Percentiles rank a stretch among this genome's conserved stretches.
Conservation (phyloP, 2,797 vertebrate genomes). For the Simalia tracyae region DNA sequence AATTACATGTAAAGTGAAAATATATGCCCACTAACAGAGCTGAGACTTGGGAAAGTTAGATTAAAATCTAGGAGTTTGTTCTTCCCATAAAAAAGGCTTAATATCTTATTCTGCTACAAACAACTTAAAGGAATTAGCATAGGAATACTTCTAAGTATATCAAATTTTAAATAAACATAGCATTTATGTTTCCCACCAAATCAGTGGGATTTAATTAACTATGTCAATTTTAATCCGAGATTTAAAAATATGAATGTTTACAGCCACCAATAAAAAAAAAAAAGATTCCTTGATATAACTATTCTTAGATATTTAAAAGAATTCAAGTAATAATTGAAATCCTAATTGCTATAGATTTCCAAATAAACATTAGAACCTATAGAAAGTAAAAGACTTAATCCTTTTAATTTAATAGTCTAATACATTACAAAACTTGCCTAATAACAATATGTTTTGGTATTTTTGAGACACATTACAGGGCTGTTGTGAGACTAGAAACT, state of each 20-base stretch:
- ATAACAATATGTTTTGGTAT: too few species aligned
- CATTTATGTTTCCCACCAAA: background rate
- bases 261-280: background rate
- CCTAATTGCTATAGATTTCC: too few species aligned
- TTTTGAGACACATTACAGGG: too few species aligned
- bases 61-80: background rate
- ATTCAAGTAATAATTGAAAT: background rate
- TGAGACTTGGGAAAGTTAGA: background rate
- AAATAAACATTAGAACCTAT: too few species aligned
- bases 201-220: background rate
- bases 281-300: background rate
- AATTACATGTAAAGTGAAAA: background rate
- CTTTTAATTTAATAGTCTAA: too few species aligned
- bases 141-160: background rate
- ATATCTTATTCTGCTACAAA: too few species aligned
- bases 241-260: background rate
- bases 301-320: background rate
- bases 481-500: background rate
- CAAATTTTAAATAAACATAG: background rate
- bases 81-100: too few species aligned
- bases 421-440: too few species aligned
- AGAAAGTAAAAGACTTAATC: too few species aligned
- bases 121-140: background rate
- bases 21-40: background rate
- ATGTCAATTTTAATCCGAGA: background rate